phyloP scores from a whole-genome alignment of 1,140 invertebrate genomes.

The Nebria ingens region DNA sequence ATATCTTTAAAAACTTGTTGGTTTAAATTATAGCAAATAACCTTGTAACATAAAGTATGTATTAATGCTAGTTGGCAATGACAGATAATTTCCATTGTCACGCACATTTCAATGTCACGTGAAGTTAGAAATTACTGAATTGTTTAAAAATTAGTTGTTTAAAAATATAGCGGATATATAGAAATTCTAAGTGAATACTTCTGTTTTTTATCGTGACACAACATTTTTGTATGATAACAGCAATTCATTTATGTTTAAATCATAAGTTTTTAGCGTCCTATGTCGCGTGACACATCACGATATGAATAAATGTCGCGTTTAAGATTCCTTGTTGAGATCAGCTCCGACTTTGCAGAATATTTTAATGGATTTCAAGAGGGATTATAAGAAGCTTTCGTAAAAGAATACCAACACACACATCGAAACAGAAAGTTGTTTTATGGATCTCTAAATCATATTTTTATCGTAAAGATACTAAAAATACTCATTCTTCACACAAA shows the following conservation, averaged over 20 bases:
- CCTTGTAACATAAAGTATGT: no score
- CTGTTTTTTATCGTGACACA: no score
- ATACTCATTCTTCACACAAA: no score
- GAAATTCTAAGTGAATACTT: not conserved
- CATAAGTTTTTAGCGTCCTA: not conserved
- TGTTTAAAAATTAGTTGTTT: no score
- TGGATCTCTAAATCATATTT: not conserved
- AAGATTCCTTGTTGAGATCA: constrained; percentile 7
- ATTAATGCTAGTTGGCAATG: no score
- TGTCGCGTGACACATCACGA: not conserved
- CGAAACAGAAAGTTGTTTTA: not conserved
- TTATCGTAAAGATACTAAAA: constrained; percentile 2
- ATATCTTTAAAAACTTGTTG: no score
- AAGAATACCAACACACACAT: no score
- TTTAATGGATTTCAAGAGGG: constrained; percentile 3
- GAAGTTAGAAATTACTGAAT: no score
- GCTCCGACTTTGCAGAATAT: not conserved
- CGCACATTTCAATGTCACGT: no score
- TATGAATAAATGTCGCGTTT: constrained; percentile 8
- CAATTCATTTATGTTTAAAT: not conserved
- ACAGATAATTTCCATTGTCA: no score
- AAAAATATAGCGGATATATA: no score
- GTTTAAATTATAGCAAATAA: no score
- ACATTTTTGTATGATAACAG: not conserved
- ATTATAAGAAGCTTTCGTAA: not conserved